Conservation (phyloP, 2,797 vertebrate species). For the Thunnus albacares region DNA sequence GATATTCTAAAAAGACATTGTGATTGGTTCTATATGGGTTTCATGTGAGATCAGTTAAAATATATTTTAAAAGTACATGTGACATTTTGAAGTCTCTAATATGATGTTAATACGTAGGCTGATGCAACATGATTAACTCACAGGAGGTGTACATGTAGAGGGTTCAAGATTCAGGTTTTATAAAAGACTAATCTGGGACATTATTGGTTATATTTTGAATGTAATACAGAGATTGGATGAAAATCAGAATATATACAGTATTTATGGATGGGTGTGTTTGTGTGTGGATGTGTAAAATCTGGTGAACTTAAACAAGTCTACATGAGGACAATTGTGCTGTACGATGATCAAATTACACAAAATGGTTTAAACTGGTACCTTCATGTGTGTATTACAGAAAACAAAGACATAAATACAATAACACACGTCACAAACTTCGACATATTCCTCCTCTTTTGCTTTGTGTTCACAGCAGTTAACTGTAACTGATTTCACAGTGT, state of each 20-base stretch:
- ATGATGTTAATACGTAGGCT: background rate
- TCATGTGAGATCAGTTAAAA: too few species aligned
- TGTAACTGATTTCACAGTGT: slow-evolving; percentile 21
- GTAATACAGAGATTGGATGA: too few species aligned
- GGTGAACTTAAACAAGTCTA: background rate
- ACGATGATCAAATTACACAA: too few species aligned
- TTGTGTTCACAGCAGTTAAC: slow-evolving; percentile 6
- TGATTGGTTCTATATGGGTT: too few species aligned
- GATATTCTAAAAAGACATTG: too few species aligned
- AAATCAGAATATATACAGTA: too few species aligned
- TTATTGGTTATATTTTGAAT: too few species aligned
- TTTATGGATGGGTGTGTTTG: too few species aligned
- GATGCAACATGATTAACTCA: background rate
- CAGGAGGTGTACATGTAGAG: background rate
- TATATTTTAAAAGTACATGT: too few species aligned
- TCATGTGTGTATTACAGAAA: background rate
- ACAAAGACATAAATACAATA: background rate
- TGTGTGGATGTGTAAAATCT: background rate
- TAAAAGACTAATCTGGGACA: background rate
- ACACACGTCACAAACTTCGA: background rate
- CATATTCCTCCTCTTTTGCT: background rate
- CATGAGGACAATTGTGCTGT: too few species aligned
- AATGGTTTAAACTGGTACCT: background rate
- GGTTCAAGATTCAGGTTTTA: background rate
- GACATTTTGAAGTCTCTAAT: too few species aligned